Conservation (phyloP, 2,797 vertebrate genomes). For the Otolemur crassicaudatus region DNA sequence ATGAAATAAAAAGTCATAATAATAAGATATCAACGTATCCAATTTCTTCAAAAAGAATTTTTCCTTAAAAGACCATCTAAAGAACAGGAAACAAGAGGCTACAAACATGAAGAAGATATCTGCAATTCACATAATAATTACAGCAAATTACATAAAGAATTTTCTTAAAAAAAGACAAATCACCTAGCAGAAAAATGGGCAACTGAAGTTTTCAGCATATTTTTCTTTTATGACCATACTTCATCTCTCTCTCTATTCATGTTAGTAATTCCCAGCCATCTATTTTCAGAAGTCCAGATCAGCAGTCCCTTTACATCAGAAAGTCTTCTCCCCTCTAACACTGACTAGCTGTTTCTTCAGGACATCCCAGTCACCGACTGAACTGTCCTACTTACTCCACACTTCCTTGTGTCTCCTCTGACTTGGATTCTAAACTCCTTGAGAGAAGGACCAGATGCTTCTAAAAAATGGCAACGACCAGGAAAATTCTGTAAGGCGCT, state of each 20-base stretch:
- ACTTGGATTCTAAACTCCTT: background rate
- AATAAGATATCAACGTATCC: background rate
- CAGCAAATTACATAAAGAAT: background rate
- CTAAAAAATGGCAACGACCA: background rate
- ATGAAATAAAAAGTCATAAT: background rate
- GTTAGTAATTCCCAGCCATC: background rate
- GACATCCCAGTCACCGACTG: background rate
- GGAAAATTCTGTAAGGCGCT: background rate
- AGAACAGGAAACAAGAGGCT: background rate
- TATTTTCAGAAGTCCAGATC: background rate
- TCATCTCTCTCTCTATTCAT: background rate
- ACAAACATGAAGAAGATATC: background rate
- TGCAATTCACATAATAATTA: background rate
- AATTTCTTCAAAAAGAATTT: background rate
- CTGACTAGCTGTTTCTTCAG: background rate
- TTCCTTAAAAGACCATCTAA: background rate
- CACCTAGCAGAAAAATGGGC: background rate
- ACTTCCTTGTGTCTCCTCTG: background rate
- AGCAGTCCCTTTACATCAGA: background rate
- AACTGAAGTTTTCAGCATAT: background rate
- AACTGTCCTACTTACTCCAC: background rate
- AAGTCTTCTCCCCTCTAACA: background rate
- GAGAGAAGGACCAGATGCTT: background rate
- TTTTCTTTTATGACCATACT: background rate
- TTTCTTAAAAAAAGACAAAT: background rate